phyloP scores from a whole-genome alignment of 2,797 vertebrate genomes.

The Gastrophryne carolinensis region DNA sequence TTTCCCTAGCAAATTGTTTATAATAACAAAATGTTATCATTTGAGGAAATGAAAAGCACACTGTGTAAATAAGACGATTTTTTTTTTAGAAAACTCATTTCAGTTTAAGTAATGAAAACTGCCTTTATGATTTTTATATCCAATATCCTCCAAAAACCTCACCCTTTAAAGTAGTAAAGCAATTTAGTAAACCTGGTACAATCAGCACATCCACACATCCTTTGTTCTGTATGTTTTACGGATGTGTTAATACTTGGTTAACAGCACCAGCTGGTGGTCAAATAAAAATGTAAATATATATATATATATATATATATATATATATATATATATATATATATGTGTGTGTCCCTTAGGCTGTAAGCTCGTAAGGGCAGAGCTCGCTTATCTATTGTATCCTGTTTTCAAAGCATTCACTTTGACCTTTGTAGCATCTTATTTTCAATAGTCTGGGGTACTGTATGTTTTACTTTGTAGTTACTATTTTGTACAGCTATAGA shows the following conservation, averaged over 20 bases:
- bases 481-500: too few relatives aligned
- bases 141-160: conserved; percentile 17
- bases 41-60: conserved; percentile 41
- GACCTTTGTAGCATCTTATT: too few relatives aligned
- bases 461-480: too few relatives aligned
- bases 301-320: too few relatives aligned
- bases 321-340: too few relatives aligned
- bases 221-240: neutral
- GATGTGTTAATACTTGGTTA: conserved; percentile 1
- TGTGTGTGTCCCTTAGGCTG: too few relatives aligned
- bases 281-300: neutral
- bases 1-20: conserved; percentile 31
- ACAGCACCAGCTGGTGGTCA: conserved; percentile 34
- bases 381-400: too few relatives aligned
- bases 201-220: neutral
- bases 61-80: conserved; percentile 37
- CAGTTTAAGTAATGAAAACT: conserved; percentile 33
- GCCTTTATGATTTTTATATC: conserved; percentile 20
- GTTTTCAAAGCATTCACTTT: too few relatives aligned
- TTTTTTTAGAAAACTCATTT: conserved; percentile 44
- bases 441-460: too few relatives aligned
- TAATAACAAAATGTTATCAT: conserved; percentile 36
- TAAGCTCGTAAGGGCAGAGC: too few relatives aligned
- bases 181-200: neutral
- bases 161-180: conserved; percentile 32